A percentile compares a stretch with the other conserved stretches of the same genome.
phyloP scores from a whole-genome alignment of 2,113 vertebrate species.

The Proteles cristata region DNA sequence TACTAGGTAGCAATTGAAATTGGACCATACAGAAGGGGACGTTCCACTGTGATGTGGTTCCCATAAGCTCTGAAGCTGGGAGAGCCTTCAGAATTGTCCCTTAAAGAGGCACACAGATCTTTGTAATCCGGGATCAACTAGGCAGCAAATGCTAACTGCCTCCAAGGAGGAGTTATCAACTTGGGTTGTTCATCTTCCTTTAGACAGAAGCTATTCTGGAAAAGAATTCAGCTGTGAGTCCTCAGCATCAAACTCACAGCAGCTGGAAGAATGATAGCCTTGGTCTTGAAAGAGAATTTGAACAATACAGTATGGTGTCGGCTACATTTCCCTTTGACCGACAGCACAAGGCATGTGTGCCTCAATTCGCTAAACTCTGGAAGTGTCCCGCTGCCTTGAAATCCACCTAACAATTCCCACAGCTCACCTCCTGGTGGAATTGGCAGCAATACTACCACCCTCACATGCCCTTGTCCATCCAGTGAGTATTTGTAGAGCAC shows the following conservation, averaged over 20 bases:
- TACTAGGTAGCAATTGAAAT: not conserved
- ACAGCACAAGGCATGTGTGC: not conserved
- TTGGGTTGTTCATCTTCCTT: not conserved
- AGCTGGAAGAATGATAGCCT: not conserved
- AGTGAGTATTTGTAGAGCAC: not conserved
- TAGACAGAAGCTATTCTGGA: not conserved
- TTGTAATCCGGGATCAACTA: not conserved
- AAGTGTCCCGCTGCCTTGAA: not conserved
- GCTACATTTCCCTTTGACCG: not conserved
- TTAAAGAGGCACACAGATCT: not conserved
- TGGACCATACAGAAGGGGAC: not conserved
- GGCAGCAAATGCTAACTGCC: not conserved
- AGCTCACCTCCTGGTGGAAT: not conserved
- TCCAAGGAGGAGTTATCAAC: not conserved
- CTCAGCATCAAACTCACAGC: not conserved
- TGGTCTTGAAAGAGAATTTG: not conserved
- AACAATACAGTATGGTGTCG: not conserved
- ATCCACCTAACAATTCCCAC: not conserved
- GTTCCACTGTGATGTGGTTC: not conserved
- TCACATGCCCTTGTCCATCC: not conserved
- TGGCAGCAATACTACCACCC: not conserved
- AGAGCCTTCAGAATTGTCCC: not conserved
- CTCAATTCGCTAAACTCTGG: not conserved
- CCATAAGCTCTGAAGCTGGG: not conserved
- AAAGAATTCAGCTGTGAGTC: not conserved